Conservation (phyloP, 2,113 vertebrate genomes). For the Hemichromis elongatus region DNA sequence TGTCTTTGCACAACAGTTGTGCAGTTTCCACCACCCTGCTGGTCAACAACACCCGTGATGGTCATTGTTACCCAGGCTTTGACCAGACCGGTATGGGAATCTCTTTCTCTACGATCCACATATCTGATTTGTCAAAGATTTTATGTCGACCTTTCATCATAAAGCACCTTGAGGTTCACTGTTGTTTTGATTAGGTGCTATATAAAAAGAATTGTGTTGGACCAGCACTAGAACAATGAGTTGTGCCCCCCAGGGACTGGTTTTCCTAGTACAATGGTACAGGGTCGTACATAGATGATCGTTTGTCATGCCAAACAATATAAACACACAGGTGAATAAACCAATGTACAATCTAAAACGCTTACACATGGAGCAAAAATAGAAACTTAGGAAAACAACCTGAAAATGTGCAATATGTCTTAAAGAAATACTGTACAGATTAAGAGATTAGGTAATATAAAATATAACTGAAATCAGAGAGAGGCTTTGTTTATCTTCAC, state of each 20-base stretch:
- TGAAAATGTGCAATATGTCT: background rate
- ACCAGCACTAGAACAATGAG: background rate
- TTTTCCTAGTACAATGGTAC: background rate
- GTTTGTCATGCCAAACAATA: background rate
- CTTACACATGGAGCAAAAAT: background rate
- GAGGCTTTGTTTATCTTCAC: background rate
- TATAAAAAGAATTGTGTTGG: background rate
- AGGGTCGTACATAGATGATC: background rate
- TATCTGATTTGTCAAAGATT: background rate
- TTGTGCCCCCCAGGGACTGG: background rate
- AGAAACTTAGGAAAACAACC: background rate
- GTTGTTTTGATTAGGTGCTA: background rate
- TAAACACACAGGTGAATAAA: background rate
- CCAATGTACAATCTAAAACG: background rate
- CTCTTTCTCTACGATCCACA: background rate
- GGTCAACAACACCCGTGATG: background rate
- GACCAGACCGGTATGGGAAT: background rate
- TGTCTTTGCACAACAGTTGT: background rate
- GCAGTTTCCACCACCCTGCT: background rate
- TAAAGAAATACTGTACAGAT: background rate
- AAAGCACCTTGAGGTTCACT: fast-evolving
- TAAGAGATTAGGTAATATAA: background rate
- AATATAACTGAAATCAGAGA: background rate
- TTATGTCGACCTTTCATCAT: background rate
- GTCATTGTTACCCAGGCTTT: background rate